phyloP scores from a whole-genome alignment of 2,113 vertebrate genomes.

The Hippocampus zosterae region DNA sequence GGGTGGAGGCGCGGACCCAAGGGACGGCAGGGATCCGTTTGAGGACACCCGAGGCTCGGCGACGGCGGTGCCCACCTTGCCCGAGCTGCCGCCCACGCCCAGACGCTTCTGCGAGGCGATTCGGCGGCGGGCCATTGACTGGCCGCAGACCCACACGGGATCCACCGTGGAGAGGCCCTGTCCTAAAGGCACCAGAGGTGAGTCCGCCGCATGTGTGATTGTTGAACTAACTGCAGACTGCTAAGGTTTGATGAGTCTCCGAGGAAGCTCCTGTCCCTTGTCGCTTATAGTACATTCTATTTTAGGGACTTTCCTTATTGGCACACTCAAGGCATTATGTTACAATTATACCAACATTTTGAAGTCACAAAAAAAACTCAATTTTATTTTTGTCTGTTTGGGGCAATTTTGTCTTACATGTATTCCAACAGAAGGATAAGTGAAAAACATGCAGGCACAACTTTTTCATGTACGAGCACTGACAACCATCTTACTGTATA shows the following conservation, averaged over 20 bases:
- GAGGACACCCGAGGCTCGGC: slow-evolving; percentile 74
- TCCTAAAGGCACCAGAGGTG: slow-evolving; percentile 96
- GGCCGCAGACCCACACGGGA: slow-evolving; percentile 93
- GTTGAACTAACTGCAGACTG: not conserved
- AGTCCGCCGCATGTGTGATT: not conserved
- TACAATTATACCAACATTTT: too few species aligned
- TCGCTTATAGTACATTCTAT: not conserved
- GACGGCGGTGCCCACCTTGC: slow-evolving; percentile 78
- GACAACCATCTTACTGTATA: too few species aligned
- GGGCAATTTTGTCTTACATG: too few species aligned
- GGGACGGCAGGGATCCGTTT: slow-evolving; percentile 81
- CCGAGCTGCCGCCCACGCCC: slow-evolving; percentile 83
- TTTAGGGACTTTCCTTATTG: not conserved
- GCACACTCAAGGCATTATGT: too few species aligned
- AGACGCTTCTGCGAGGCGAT: slow-evolving; percentile 88
- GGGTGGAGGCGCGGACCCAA: slow-evolving; percentile 77
- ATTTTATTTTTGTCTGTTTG: too few species aligned
- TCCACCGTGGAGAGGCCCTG: slow-evolving; percentile 92
- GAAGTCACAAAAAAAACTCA: too few species aligned
- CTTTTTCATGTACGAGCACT: too few species aligned
- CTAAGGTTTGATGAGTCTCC: not conserved
- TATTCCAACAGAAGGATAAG: too few species aligned
- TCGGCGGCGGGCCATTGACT: slow-evolving; percentile 84
- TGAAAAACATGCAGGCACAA: too few species aligned
- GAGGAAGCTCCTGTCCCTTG: not conserved